Base-by-base conservation (phyloP, 2,888 invertebrate genomes). In the Dyspetes luteomarginatus region DNA sequence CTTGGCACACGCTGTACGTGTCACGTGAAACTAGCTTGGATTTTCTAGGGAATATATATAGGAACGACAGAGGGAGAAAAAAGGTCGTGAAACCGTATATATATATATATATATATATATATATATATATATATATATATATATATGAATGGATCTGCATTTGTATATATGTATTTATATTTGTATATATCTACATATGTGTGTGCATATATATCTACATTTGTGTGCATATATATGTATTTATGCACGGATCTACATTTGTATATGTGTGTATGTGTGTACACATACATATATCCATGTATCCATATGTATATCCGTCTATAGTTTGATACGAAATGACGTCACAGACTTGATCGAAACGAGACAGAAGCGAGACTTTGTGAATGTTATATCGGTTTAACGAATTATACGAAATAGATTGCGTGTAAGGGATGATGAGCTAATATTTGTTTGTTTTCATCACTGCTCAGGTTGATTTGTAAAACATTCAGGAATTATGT, bases 11-110 rank as follows among this genome's bases (percentile, higher is more conserved):
- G 65, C 58, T 65, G 56, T 56, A 45, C 56, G 65, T 69, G 68
- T 74, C 78, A 55, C 55, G 48, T 19, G 72, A 80, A 55, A 15
- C 65, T n/a, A 22, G 56, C 45, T 56, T 52, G 78, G 78, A 82
- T 82, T 82, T 83, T 68, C 77, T 62, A 50, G 19, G 52, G 45
- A 71, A 68, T 58, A 52, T 50, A n/a, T 26, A 26, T 19, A 22
- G 17, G 12, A 56, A 22, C 30, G 62, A 58, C 0, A 26, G 19
- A 68, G 55, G 17, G 28, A 65, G 65, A 30, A 28, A 48, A 43
- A 26, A 9, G n/a, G 17, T 26, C 7, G n/a, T 24, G 56, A 7
- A 4, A 58, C 15, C 26, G 28, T 36, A n/a, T 36, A 17, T 15
- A 62, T 52, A 72, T 62, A 45, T 45, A 43, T 24, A 15, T 19